Conservation (phyloP, 2,888 invertebrate species). For the Chrysomela aeneicollis region DNA sequence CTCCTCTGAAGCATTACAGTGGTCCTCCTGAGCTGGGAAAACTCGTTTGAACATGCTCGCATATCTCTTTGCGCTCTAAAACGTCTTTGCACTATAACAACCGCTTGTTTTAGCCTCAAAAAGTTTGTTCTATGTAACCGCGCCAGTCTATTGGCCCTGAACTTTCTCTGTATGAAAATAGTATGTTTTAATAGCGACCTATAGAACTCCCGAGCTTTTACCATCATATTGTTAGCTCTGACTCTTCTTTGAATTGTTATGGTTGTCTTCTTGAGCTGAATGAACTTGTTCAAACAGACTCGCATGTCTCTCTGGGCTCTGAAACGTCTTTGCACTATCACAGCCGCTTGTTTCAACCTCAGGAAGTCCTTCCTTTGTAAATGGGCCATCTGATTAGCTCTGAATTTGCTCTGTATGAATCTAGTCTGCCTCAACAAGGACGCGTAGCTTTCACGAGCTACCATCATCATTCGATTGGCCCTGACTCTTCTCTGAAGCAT, state of each 20-base stretch:
- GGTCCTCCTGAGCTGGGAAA: constrained; percentile 51
- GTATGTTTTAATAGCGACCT: constrained; percentile 18
- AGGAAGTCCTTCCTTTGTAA: constrained; percentile 28
- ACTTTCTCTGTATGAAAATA: constrained; percentile 47
- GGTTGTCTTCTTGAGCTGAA: constrained; percentile 51
- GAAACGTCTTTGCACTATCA: constrained; percentile 61
- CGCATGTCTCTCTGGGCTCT: constrained; percentile 57
- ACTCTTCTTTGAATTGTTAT: constrained; percentile 42
- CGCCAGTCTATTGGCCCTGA: constrained; percentile 62
- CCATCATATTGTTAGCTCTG: constrained; percentile 46
- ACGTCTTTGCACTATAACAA: constrained; percentile 60
- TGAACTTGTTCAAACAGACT: constrained; percentile 40
- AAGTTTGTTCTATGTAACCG: constrained; percentile 36
- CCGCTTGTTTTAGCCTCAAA: constrained; percentile 42
- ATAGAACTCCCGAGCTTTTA: constrained; percentile 32
- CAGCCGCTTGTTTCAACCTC: constrained; percentile 42
- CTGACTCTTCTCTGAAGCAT: constrained; percentile 45
- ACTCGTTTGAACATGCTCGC: constrained; percentile 46
- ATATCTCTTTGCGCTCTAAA: constrained; percentile 58
- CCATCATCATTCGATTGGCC: constrained; percentile 43
- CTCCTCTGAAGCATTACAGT: constrained; percentile 36
- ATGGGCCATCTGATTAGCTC: constrained; percentile 60
- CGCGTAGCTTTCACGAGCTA: constrained; percentile 28
- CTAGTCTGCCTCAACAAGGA: constrained; percentile 19
- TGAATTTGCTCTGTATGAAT: constrained; percentile 54